Evolutionary conservation across 2,888 invertebrate species (phyloP).

Genomic region (Eledona agricola): DNA sequence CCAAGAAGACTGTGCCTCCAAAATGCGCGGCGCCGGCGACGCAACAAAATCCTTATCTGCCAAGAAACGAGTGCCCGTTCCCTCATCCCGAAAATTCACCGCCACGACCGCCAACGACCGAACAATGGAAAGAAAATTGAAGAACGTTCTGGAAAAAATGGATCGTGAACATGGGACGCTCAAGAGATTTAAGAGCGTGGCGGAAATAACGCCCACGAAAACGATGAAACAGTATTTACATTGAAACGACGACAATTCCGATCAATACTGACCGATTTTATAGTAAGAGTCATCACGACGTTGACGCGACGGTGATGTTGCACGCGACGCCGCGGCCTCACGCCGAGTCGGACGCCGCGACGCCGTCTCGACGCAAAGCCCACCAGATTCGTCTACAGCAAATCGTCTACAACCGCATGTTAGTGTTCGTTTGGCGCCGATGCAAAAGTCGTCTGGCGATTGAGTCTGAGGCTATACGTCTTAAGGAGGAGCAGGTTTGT

Average conservation of each 20-base stretch:
- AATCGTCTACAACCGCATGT: conserved; percentile 44
- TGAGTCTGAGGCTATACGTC: conserved; percentile 41
- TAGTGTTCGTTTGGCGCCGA: conserved; percentile 49
- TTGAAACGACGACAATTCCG: too few species aligned
- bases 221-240: conserved; percentile 1
- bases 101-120: conserved; percentile 42
- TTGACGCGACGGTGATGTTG: conserved; percentile 28
- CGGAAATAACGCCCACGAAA: conserved; percentile 55
- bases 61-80: conserved; percentile 48
- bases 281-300: conserved; percentile 21
- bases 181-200: conserved; percentile 46
- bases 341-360: conserved; percentile 41
- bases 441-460: conserved; percentile 38
- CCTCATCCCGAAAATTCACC: conserved; percentile 52
- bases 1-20: conserved; percentile 19
- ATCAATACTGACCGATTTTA: too few species aligned
- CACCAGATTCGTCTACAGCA: conserved; percentile 48
- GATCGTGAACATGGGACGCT: conserved; percentile 10
- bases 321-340: conserved; percentile 47
- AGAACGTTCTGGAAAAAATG: conserved; percentile 39
- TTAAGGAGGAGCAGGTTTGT: conserved; percentile 45
- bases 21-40: conserved; percentile 50
- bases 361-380: conserved; percentile 46
- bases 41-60: conserved; percentile 42
- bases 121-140: conserved; percentile 44